Evolutionary conservation across 2,797 vertebrate species (phyloP).

Genomic region (Clarias platycephalus): DNA sequence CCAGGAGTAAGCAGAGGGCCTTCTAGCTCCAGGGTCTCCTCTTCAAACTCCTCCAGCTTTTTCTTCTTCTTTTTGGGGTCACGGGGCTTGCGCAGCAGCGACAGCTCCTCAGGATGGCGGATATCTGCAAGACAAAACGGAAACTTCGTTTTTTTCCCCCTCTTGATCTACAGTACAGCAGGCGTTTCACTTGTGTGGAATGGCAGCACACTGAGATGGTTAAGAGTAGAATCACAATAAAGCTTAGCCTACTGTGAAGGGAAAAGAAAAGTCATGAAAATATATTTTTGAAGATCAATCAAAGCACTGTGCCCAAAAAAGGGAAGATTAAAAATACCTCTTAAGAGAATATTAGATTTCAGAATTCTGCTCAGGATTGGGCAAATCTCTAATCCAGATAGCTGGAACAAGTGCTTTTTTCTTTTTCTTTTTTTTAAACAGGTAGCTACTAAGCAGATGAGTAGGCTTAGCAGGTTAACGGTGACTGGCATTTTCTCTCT

Average conservation of each 20-base stretch:
- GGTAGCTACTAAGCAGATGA: not conserved
- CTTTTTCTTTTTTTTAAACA: not conserved
- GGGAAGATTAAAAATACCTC: not conserved
- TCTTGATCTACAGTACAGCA: not conserved
- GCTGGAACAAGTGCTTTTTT: not conserved
- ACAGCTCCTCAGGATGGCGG: constrained; percentile 96
- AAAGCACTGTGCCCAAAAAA: not conserved
- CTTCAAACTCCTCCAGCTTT: constrained; percentile 91
- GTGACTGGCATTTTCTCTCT: not conserved
- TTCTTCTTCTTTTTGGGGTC: constrained; percentile 99
- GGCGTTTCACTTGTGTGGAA: not conserved
- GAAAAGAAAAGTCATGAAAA: constrained; percentile 4
- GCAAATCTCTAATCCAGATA: not conserved
- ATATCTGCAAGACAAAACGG: constrained; percentile 79
- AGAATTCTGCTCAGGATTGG: not conserved
- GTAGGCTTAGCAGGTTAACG: not conserved
- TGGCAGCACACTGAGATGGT: not conserved
- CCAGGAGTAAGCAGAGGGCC: constrained; percentile 94
- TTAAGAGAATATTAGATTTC: not conserved
- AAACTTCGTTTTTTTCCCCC: not conserved
- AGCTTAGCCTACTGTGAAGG: not conserved
- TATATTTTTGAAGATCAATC: not conserved
- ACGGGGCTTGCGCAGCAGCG: constrained; percentile 93
- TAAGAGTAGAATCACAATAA: not conserved
- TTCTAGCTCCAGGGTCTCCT: constrained; percentile 88